These are phyloP conservation scores for Antheraea pernyi DNA, from an alignment of 1,140 invertebrate genomes.

Conservation along the genomic window DNA sequence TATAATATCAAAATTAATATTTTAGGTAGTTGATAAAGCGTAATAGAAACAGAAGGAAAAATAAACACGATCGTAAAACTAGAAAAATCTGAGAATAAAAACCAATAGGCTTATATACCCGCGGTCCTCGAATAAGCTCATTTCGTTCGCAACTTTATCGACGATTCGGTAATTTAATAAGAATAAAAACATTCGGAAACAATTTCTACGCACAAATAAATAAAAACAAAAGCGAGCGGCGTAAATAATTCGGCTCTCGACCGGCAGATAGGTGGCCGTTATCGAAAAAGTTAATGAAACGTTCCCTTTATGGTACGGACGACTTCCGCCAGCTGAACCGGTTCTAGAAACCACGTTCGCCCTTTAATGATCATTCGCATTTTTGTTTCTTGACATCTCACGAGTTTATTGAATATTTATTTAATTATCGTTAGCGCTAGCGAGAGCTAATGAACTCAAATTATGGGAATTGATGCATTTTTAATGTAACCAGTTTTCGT, in stretches of 20 bases:
- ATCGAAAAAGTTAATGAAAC: conserved; percentile 26
- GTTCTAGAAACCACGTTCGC: conserved; percentile 5
- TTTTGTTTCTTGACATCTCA: not conserved
- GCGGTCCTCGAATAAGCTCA: not conserved
- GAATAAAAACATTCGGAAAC: conserved; percentile 5
- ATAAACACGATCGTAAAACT: not conserved
- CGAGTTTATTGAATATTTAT: conserved; percentile 1
- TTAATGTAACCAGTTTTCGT: not conserved
- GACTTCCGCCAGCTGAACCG: conserved; percentile 14
- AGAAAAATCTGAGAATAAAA: not conserved
- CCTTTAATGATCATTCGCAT: not conserved
- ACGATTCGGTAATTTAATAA: not conserved
- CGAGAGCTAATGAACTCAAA: not conserved
- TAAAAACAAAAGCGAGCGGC: conserved; percentile 13
- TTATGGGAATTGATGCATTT: not conserved
- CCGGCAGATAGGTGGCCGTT: conserved; percentile 20
- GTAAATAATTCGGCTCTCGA: conserved; percentile 2
- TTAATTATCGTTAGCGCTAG: not conserved
- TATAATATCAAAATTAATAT: no score
- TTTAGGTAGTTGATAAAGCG: no score
- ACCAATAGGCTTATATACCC: conserved; percentile 1
- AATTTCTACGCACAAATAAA: conserved; percentile 7
- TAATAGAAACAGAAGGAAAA: not conserved
- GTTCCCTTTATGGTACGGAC: conserved; percentile 6
- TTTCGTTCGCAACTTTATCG: conserved; percentile 1